Evolutionary conservation across 2,113 vertebrate species (phyloP), one percentile per base, ranked within the genome.

Genomic region (Porphyrio hochstetteri): DNA sequence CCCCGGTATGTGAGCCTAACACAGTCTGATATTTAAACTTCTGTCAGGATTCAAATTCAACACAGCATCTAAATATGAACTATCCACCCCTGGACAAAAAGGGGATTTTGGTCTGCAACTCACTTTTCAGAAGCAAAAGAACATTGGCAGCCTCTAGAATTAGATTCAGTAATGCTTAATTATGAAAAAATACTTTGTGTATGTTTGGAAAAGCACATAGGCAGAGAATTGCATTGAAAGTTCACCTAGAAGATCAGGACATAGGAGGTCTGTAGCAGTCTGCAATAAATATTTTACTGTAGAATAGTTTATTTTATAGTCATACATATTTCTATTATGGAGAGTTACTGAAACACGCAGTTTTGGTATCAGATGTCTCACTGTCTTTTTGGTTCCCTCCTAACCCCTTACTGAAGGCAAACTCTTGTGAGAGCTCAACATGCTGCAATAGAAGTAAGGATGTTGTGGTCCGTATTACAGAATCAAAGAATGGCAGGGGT

Each of bases 1-100:
- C 4, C 5, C 44, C 40, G 42, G 31, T 16, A 46, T 3, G 2
- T 0, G 1, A 65, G 27, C 33, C 19, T 11, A 63, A 56, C 9
- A 27, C 1, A 42, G 23, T 24, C 23, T 10, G 64, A n/a, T 18
- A 46, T 35, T 35, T 50, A 46, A 84, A 57, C 8, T 78, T 63
- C 28, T 50, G 9, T 16, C 42, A 79, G 11, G 21, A 90, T 70
- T 84, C 60, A 65, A 94, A 77, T 70, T 55, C 21, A 92, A 64
- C 36, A 69, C n/a, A 67, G 31, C n/a, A 70, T 56, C 25, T 67
- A 57, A 72, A 61, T 20, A 46, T 3, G 27, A 94, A 59, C 57
- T 68, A 67, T 27, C 21, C 35, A 82, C 6, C 23, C 27, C 53
- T 35, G 31, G 12, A 57, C 75, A 83, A 57, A 71, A 59, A 33